Evolutionary conservation across 2,797 vertebrate genomes (phyloP).

Genomic region (Fringilla coelebs): DNA sequence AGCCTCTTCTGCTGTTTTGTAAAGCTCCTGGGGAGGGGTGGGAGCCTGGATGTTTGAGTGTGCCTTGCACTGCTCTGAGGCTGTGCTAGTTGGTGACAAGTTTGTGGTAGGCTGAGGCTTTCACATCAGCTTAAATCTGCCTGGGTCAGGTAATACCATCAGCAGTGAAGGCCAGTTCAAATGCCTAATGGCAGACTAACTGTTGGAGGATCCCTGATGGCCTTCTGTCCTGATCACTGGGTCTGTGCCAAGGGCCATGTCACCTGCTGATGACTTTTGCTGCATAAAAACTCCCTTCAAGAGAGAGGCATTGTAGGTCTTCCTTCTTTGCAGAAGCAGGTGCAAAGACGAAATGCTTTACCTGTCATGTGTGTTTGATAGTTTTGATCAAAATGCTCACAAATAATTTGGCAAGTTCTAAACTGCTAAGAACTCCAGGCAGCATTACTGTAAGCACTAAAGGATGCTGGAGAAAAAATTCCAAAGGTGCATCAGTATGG

Average conservation of each 20-base stretch:
- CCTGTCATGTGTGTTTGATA: background rate
- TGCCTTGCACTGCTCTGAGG: background rate
- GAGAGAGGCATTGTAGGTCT: background rate
- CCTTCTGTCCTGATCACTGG: background rate
- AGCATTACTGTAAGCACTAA: background rate
- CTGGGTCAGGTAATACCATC: background rate
- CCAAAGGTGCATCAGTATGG: background rate
- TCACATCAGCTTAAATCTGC: background rate
- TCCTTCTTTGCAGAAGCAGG: background rate
- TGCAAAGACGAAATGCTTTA: background rate
- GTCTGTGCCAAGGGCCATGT: background rate
- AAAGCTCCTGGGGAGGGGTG: background rate
- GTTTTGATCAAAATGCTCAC: background rate
- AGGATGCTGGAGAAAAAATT: background rate
- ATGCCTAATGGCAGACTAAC: background rate
- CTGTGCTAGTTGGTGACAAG: background rate
- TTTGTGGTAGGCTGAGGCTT: background rate
- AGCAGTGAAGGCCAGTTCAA: background rate
- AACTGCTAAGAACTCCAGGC: background rate
- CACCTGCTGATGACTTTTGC: background rate
- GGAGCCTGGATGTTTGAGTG: background rate
- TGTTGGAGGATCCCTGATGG: background rate
- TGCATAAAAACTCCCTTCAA: background rate
- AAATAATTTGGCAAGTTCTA: background rate
- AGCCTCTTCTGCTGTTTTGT: background rate